Percentiles rank a stretch among this genome's conserved stretches.
Conservation (phyloP, 37 sponge, comb jelly and placozoan species). For the Corticium candelabrum region DNA sequence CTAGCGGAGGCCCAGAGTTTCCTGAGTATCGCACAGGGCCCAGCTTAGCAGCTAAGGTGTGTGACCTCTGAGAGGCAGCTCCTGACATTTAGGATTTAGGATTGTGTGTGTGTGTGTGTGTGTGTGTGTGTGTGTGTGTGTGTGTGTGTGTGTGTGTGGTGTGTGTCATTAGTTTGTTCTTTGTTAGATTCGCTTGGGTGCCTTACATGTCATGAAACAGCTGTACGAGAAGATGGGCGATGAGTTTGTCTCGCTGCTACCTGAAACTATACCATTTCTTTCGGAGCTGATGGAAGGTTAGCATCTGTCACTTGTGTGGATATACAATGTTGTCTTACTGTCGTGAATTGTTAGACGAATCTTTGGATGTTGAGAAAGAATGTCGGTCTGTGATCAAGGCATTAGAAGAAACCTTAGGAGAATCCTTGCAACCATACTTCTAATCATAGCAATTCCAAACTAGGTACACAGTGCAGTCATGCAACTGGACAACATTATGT, state of each 20-base stretch:
- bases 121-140: constrained; percentile 19
- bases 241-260: constrained; percentile 67
- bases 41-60: too few relatives aligned
- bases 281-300: constrained; percentile 93
- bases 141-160: too few relatives aligned
- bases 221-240: constrained; percentile 65
- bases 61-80: too few relatives aligned
- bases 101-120: too few relatives aligned
- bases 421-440: constrained; percentile 85
- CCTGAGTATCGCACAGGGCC: too few relatives aligned
- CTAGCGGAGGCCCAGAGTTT: too few relatives aligned
- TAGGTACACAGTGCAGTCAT: too few relatives aligned
- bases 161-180: too few relatives aligned
- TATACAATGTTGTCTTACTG: neutral
- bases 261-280: constrained; percentile 89
- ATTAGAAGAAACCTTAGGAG: constrained; percentile 77
- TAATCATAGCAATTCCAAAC: too few relatives aligned
- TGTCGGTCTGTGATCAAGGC: constrained; percentile 42
- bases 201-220: constrained; percentile 44
- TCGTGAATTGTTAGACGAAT: constrained; percentile 51
- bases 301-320: neutral
- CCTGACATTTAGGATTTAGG: too few relatives aligned
- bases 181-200: constrained; percentile 51
- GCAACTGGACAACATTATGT: neutral
- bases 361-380: constrained; percentile 61